A percentile compares a stretch with the other conserved stretches of the same genome.
Evolutionary conservation across 2,113 vertebrate species (phyloP).

Genomic region (Benitochromis conjunctus): DNA sequence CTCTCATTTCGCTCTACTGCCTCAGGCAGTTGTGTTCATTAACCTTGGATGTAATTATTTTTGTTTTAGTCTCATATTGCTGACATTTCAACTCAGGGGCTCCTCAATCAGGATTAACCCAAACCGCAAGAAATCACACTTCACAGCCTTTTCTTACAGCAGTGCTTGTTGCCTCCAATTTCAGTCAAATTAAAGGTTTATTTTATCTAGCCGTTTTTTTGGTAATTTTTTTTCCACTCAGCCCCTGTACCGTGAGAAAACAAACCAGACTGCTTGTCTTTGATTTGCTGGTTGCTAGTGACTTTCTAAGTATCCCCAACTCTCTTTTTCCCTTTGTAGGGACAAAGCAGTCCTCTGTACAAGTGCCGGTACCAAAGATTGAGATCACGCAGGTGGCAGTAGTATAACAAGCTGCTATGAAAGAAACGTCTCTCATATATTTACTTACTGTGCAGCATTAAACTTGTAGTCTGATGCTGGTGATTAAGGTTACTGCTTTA

Average conservation of each 20-base stretch:
- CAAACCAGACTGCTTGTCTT: constrained; percentile 57
- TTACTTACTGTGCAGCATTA: background rate
- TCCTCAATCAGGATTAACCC: constrained; percentile 76
- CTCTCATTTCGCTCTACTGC: constrained; percentile 8
- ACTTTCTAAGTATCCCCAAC: constrained; percentile 23
- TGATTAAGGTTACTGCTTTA: background rate
- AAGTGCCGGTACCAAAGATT: background rate
- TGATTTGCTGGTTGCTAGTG: constrained; percentile 55
- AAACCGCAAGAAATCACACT: constrained; percentile 74
- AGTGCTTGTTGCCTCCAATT: constrained; percentile 74
- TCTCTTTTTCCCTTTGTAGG: background rate
- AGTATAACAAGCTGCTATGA: constrained; percentile 9
- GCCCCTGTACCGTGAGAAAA: constrained; percentile 60
- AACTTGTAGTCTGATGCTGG: background rate
- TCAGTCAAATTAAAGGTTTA: constrained; percentile 75
- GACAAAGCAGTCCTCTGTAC: constrained; percentile 55
- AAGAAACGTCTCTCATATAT: background rate
- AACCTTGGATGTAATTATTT: constrained; percentile 72
- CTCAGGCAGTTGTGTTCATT: constrained; percentile 67
- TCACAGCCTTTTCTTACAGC: constrained; percentile 65
- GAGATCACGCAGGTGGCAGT: constrained; percentile 36
- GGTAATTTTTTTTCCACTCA: constrained; percentile 25
- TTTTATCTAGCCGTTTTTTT: constrained; percentile 67
- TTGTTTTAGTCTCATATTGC: constrained; percentile 76
- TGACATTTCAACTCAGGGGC: constrained; percentile 75